Base-by-base conservation (phyloP, 2,113 vertebrate species). In the Tetrax tetrax region DNA sequence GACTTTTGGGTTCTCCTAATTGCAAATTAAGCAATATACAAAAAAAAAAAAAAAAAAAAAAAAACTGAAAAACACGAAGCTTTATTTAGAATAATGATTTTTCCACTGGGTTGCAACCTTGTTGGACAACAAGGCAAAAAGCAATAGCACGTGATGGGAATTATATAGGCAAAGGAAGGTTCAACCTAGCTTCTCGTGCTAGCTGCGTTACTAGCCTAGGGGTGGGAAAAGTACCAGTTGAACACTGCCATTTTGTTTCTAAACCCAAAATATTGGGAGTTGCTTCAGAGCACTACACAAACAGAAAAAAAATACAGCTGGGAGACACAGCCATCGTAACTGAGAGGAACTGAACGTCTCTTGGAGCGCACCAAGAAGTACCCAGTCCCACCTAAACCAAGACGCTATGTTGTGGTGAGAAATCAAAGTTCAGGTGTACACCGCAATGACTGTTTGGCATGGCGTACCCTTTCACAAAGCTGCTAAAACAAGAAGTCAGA, bases 51-150 rank as follows among this genome's bases (percentile, higher is more conserved):
- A 41, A 41, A 41, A 12, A 41, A 41, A 41, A 14, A 43, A 43
- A 10, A 2, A 53, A 85, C 79, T 56, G 59, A 77, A 91, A 96
- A 80, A 0, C 29, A 61, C 0, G 3, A 92, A 66, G 68, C 57
- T 94, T 89, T 94, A 87, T 87, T 94, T 95, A 90, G 86, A 93
- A 86, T 88, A 94, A 95, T 74, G 60, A 87, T 94, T 91, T 92
- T 95, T 92, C 95, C 83, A 89, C 45, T 64, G 51, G 60, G 64
- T 59, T 64, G 51, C 76, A 74, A n/a, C 60, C 65, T 84, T 29
- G 66, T 69, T 29, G 81, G 51, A 78, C 56, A 82, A 53, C 4
- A 31, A 96, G 53, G 68, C 61, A 77, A 80, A 93, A 79, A 83
- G 78, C 69, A 94, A 68, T 17, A 88, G 72, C 82, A 86, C 38